These are phyloP conservation scores for Corella eumyota DNA, from an alignment of 23 tunicate genomes.

Conservation along the genomic window DNA sequence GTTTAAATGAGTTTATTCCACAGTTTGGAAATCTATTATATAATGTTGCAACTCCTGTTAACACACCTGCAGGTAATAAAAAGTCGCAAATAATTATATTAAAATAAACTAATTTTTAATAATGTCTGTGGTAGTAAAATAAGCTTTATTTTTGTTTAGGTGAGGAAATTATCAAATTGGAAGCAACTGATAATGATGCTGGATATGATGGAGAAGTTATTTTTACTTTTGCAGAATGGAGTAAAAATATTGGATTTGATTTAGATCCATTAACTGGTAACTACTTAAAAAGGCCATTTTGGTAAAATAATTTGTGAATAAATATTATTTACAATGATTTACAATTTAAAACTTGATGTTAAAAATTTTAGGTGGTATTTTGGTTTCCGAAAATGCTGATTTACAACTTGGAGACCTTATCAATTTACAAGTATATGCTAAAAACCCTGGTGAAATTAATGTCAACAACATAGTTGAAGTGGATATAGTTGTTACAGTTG, in stretches of 20 bases:
- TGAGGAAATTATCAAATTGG: conserved; percentile 5
- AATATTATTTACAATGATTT: too few species aligned
- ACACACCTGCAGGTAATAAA: conserved; percentile 11
- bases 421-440: conserved; percentile 23
- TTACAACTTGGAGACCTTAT: conserved; percentile 31
- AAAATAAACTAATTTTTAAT: too few species aligned
- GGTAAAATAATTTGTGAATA: background rate
- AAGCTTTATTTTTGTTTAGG: conserved; percentile 29
- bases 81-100: too few species aligned
- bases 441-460: conserved; percentile 37
- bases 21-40: background rate
- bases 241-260: conserved; percentile 23
- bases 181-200: conserved; percentile 48
- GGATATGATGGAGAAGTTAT: conserved; percentile 35
- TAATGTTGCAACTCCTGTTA: conserved; percentile 4
- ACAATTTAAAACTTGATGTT: too few species aligned
- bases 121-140: too few species aligned
- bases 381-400: conserved; percentile 8
- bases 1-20: conserved; percentile 52
- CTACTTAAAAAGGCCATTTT: too few species aligned
- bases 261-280: conserved; percentile 32
- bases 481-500: conserved; percentile 8
- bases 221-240: conserved; percentile 25
- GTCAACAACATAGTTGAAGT: conserved; percentile 10
- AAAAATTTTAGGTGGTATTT: conserved; percentile 25